Evolutionary conservation across 2,113 vertebrate species (phyloP).

Genomic region (Tympanuchus pallidicinctus): DNA sequence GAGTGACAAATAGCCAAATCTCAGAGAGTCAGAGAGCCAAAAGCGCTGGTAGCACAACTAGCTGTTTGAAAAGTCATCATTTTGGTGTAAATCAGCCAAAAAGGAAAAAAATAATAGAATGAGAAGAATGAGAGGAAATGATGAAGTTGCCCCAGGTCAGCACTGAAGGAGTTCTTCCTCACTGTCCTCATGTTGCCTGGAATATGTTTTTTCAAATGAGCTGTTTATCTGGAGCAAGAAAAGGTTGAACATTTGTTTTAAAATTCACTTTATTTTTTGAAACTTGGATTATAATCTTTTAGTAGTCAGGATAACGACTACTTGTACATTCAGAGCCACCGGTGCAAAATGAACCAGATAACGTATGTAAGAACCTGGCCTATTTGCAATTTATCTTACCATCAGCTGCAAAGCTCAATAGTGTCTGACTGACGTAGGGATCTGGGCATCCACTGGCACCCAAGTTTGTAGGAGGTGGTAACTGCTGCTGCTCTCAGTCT

Average conservation of each 20-base stretch:
- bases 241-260: not conserved
- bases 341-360: not conserved
- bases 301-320: not conserved
- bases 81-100: not conserved
- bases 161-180: fast-evolving
- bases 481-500: not conserved
- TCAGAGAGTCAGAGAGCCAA: not conserved
- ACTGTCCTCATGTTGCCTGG: not conserved
- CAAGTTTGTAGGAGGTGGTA: not conserved
- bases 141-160: not conserved
- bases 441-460: not conserved
- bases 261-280: not conserved
- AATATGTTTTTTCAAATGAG: fast-evolving
- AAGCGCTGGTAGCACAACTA: not conserved
- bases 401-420: not conserved
- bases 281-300: not conserved
- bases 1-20: not conserved
- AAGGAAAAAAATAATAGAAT: not conserved
- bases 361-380: not conserved
- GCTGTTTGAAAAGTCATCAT: not conserved
- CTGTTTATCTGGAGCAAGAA: not conserved
- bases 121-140: not conserved
- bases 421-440: not conserved
- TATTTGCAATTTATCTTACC: not conserved
- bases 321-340: not conserved